phyloP scores from a whole-genome alignment of 2,888 invertebrate species.

The Shargacucullia verbasci region DNA sequence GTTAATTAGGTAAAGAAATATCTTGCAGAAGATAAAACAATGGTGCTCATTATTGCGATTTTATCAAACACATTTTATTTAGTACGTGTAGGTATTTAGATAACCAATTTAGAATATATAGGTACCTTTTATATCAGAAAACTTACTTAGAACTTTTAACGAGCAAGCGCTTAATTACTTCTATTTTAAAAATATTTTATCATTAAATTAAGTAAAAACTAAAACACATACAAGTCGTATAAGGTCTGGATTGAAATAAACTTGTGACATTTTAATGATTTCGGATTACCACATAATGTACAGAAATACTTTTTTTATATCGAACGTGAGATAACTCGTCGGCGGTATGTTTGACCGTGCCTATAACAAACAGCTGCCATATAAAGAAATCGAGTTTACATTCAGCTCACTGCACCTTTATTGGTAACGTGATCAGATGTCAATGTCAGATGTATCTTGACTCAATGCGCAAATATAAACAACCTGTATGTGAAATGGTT shows the following conservation, averaged over 20 bases:
- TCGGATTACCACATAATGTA: neutral
- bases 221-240: neutral
- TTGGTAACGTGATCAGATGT: slow-evolving; percentile 72
- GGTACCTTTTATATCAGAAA: too few species aligned
- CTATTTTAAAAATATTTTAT: too few species aligned
- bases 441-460: slow-evolving; percentile 71
- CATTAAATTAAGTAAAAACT: too few species aligned
- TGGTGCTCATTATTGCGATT: too few species aligned
- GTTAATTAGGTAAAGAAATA: too few species aligned
- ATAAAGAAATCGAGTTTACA: slow-evolving; percentile 78
- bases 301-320: neutral
- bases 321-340: slow-evolving; percentile 3
- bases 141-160: too few species aligned
- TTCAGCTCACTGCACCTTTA: slow-evolving; percentile 77
- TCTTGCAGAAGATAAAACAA: too few species aligned
- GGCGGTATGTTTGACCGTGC: slow-evolving; percentile 30
- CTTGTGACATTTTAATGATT: too few species aligned
- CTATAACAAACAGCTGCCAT: slow-evolving; percentile 62
- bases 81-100: too few species aligned
- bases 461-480: slow-evolving; percentile 44
- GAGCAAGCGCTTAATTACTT: too few species aligned
- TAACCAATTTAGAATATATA: too few species aligned
- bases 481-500: slow-evolving; percentile 21
- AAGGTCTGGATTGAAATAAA: neutral
- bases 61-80: too few species aligned